Conservation (phyloP, 2,113 vertebrate genomes). For the Pycnonotus jocosus region DNA sequence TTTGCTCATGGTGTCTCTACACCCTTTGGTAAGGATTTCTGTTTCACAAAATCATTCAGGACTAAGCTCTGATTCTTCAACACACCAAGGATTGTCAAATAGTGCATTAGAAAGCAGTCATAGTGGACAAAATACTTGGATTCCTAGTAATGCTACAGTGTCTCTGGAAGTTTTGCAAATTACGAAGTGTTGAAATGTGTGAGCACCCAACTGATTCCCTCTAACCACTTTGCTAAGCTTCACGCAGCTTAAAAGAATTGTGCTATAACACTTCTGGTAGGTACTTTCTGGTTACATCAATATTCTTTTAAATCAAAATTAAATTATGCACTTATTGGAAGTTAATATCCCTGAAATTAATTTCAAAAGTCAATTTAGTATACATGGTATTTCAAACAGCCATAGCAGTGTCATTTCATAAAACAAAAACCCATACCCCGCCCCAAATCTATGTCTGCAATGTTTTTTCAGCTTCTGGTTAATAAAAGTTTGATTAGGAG, state of each 20-base stretch:
- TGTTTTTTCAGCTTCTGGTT: neutral
- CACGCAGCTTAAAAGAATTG: neutral
- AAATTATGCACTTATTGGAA: slow-evolving; percentile 25
- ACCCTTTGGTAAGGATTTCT: neutral
- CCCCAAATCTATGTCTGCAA: neutral
- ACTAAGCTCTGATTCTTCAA: neutral
- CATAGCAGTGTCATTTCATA: neutral
- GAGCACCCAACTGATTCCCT: neutral
- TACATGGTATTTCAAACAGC: slow-evolving; percentile 29
- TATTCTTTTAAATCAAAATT: slow-evolving; percentile 23
- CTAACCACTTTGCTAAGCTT: neutral
- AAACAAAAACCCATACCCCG: neutral
- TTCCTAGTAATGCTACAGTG: neutral
- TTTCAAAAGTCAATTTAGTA: slow-evolving; percentile 44
- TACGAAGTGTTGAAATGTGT: neutral
- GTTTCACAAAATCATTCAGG: neutral
- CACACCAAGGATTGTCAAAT: neutral
- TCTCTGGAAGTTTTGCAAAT: neutral
- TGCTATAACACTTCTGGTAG: neutral
- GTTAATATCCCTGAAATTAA: slow-evolving; percentile 55
- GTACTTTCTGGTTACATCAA: neutral
- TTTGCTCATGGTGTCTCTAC: neutral
- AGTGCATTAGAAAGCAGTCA: neutral
- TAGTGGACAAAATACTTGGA: neutral
- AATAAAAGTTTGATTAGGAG: neutral